phyloP scores from a whole-genome alignment of 2,797 vertebrate species.

The Perdix hodgsoniae region DNA sequence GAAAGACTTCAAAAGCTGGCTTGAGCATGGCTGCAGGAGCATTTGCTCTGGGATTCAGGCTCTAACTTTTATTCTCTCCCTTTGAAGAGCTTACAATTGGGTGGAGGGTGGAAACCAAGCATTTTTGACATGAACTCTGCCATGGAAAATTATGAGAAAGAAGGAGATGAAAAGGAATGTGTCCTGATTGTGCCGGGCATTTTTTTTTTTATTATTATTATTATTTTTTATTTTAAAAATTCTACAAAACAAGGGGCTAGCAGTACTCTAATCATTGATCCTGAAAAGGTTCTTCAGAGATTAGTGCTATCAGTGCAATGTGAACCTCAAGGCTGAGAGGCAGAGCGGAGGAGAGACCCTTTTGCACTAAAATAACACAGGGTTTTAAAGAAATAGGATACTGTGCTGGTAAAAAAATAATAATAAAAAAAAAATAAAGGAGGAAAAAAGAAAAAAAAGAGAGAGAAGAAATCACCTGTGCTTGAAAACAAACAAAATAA shows the following conservation, averaged over 20 bases:
- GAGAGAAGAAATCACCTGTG: neutral
- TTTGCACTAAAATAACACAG: conserved; percentile 61
- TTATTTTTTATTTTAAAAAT: conserved; percentile 77
- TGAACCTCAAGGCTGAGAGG: conserved; percentile 81
- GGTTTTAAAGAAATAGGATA: conserved; percentile 59
- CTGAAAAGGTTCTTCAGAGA: conserved; percentile 81
- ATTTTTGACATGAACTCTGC: conserved; percentile 83
- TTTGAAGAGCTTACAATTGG: conserved; percentile 97
- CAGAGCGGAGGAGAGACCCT: conserved; percentile 56
- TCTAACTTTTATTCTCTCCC: conserved; percentile 92
- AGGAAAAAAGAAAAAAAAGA: neutral
- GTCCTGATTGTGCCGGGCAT: conserved; percentile 82
- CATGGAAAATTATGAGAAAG: conserved; percentile 89
- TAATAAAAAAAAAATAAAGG: neutral
- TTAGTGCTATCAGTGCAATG: conserved; percentile 84
- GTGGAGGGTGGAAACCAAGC: conserved; percentile 84
- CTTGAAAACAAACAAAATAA: conserved; percentile 44
- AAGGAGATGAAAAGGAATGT: conserved; percentile 93
- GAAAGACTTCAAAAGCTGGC: conserved; percentile 91
- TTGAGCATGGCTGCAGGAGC: conserved; percentile 73
- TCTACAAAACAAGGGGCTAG: conserved; percentile 85
- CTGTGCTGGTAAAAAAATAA: neutral
- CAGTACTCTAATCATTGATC: conserved; percentile 87
- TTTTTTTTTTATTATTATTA: conserved; percentile 58
- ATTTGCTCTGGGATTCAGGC: conserved; percentile 80